Conservation (phyloP, 1,140 invertebrate species). For the Macrobrachium nipponense region DNA sequence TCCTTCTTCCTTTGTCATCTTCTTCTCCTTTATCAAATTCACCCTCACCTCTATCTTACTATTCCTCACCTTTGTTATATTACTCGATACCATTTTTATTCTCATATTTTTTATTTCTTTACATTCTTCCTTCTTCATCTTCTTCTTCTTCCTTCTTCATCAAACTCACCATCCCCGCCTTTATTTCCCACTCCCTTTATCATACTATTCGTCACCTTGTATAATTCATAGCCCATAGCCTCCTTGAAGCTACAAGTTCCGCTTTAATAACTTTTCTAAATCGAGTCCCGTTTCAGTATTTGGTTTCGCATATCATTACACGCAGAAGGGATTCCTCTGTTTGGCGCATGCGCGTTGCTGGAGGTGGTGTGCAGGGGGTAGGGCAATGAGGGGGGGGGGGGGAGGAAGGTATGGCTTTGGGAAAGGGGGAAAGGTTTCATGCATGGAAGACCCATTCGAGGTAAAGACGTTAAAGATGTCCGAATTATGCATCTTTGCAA, state of each 20-base stretch:
- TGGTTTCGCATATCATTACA: conserved; percentile 49
- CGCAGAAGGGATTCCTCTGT: conserved; percentile 28
- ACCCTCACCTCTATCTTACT: not conserved
- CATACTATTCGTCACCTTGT: not conserved
- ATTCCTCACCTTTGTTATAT: not conserved
- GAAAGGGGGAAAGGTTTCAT: not conserved
- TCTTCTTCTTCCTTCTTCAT: too few species aligned
- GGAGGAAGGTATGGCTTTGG: not conserved
- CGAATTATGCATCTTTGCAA: too few species aligned
- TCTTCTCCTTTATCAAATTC: not conserved
- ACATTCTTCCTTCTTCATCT: not conserved
- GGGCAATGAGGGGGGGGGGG: not conserved
- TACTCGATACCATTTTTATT: not conserved
- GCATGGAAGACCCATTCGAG: too few species aligned
- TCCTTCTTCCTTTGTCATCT: not conserved
- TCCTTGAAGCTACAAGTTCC: conserved; percentile 9
- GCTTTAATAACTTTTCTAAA: conserved; percentile 23
- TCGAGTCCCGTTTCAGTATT: conserved; percentile 38
- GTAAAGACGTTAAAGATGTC: too few species aligned
- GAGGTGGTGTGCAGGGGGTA: not conserved
- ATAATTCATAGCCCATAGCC: not conserved
- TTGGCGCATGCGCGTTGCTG: conserved; percentile 30
- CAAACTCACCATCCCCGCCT: not conserved
- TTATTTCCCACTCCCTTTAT: not conserved
- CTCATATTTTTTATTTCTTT: not conserved